These are phyloP conservation scores for Drosophila putrida DNA, from an alignment of 2,888 invertebrate species.

Conservation along the genomic window DNA sequence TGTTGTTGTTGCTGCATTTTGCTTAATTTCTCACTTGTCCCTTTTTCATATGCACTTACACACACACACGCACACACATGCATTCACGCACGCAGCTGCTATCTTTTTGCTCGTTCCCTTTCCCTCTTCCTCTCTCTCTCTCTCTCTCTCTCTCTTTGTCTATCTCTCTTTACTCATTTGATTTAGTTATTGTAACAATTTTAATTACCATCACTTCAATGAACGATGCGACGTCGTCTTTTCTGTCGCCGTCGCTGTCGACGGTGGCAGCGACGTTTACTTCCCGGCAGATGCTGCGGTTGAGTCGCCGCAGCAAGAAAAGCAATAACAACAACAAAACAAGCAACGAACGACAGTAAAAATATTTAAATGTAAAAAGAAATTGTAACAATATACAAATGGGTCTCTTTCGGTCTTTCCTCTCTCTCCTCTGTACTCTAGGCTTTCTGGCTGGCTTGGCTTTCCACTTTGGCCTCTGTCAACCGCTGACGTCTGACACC, in stretches of 20 bases:
- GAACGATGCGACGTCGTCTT: slow-evolving; percentile 21
- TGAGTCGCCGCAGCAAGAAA: slow-evolving; percentile 4
- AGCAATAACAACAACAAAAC: slow-evolving; percentile 17
- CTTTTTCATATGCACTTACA: slow-evolving; percentile 41
- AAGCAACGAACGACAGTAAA: slow-evolving; percentile 10
- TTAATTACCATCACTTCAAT: slow-evolving; percentile 75
- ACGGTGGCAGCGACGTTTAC: background rate
- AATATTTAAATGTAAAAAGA: slow-evolving; percentile 53
- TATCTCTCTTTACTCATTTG: slow-evolving; percentile 52
- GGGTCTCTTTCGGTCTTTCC: background rate
- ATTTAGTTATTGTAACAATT: slow-evolving; percentile 76
- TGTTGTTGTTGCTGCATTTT: slow-evolving; percentile 38
- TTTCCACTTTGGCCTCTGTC: slow-evolving; percentile 66
- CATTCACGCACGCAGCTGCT: slow-evolving; percentile 14
- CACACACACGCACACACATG: background rate
- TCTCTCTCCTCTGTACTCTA: background rate
- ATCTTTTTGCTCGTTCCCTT: too few species aligned
- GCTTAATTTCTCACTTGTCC: slow-evolving; percentile 71
- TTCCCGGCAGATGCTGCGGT: slow-evolving; percentile 2
- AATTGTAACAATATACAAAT: slow-evolving; percentile 74
- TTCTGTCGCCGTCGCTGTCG: slow-evolving; percentile 8
- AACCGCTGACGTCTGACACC: slow-evolving; percentile 62
- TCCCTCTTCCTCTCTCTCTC: slow-evolving; percentile 3
- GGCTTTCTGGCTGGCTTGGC: slow-evolving; percentile 14
- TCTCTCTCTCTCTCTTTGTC: too few species aligned